Evolutionary conservation across 2,888 invertebrate genomes (phyloP).

Genomic region (Agonopterix arenella): DNA sequence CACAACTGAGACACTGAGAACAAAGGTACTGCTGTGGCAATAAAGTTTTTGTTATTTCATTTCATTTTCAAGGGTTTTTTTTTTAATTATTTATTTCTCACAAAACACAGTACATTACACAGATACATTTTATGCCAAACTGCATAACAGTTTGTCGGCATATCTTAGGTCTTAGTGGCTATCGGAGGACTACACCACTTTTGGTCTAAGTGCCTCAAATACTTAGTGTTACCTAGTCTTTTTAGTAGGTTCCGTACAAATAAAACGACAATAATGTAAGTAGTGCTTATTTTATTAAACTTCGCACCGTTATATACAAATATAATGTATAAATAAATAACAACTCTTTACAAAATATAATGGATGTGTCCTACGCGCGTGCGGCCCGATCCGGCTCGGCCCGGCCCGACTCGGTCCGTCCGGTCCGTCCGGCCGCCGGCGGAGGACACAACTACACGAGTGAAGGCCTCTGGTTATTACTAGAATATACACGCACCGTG

Average conservation of each 20-base stretch:
- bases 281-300: slow-evolving; percentile 70
- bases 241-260: slow-evolving; percentile 16
- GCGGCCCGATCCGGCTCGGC: not conserved
- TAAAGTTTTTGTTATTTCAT: too few species aligned
- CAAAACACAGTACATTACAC: too few species aligned
- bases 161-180: too few species aligned
- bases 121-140: too few species aligned
- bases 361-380: slow-evolving; percentile 30
- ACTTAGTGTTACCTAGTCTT: too few species aligned
- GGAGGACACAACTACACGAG: slow-evolving; percentile 36
- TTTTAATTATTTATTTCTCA: too few species aligned
- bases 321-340: slow-evolving; percentile 74
- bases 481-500: slow-evolving; percentile 6
- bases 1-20: too few species aligned
- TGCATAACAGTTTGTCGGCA: too few species aligned
- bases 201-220: too few species aligned
- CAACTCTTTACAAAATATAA: slow-evolving; percentile 72
- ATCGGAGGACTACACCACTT: too few species aligned
- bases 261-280: slow-evolving; percentile 28
- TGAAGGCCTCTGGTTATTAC: slow-evolving; percentile 51
- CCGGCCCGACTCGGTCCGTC: slow-evolving; percentile 9
- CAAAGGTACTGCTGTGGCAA: too few species aligned
- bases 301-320: slow-evolving; percentile 73
- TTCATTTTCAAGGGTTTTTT: too few species aligned
- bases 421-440: slow-evolving; percentile 15